phyloP scores from a whole-genome alignment of 2,888 invertebrate genomes.

The Thymelicus acteon region DNA sequence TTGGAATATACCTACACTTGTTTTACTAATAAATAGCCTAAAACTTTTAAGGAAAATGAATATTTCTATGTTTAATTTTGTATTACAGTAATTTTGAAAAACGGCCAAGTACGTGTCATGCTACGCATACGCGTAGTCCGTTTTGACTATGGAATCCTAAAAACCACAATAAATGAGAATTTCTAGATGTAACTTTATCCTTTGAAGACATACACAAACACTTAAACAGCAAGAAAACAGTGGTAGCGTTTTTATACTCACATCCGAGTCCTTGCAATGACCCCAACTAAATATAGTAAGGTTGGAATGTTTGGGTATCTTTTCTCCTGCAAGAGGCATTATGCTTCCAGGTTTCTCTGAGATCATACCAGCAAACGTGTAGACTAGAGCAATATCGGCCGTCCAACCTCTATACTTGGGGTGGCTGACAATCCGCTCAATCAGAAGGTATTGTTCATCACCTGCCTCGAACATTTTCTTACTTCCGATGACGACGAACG shows the following conservation, averaged over 20 bases:
- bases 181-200: too few relatives aligned
- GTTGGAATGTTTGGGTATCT: constrained; percentile 55
- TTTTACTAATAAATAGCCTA: too few relatives aligned
- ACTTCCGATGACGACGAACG: constrained; percentile 67
- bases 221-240: too few relatives aligned
- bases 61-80: too few relatives aligned
- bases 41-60: too few relatives aligned
- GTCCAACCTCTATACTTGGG: constrained; percentile 59
- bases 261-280: constrained; percentile 42
- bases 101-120: too few relatives aligned
- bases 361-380: constrained; percentile 65
- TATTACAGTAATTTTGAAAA: too few relatives aligned
- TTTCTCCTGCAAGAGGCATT: constrained; percentile 55
- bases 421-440: constrained; percentile 62
- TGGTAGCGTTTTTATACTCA: constrained; percentile 31
- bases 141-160: too few relatives aligned
- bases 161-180: too few relatives aligned
- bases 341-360: constrained; percentile 61
- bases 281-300: constrained; percentile 66
- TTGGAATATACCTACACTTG: too few relatives aligned
- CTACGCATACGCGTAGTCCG: too few relatives aligned
- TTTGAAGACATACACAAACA: too few relatives aligned
- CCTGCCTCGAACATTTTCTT: constrained; percentile 64
- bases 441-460: constrained; percentile 69
- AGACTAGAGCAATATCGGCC: constrained; percentile 62